Base-by-base conservation (phyloP, 2,888 invertebrate genomes). In the Chromoteleia sp. region DNA sequence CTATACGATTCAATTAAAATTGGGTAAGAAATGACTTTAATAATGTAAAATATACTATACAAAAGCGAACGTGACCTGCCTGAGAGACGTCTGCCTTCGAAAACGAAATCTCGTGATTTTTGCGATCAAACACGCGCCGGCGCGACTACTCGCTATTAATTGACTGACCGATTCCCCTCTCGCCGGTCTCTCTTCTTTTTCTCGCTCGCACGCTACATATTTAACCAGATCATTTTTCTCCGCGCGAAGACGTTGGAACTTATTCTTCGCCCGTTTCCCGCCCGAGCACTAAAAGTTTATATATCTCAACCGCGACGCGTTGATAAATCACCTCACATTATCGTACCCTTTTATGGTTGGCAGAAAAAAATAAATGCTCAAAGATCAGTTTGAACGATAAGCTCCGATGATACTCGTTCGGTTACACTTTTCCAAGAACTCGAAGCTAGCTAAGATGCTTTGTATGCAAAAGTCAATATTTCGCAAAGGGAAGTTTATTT, bases 161-260 rank as follows among this genome's bases (percentile, higher is more conserved):
- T 45, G 45, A 45, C 45, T 45, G 45, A 45, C 45, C 2, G 45
- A 4, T 17, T 45, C n/a, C 17, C 45, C 19, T 17, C 14, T 45
- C 45, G 7, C 7, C 19, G 45, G 5, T 17, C 19, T 17, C 17
- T 5, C 12, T 12, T 4, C 10, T 54, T 21, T 15, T n/a, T 36
- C 19, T 19, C 12, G 29, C 39, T 58, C 19, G 15, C 5, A 17
- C 6, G 17, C 56, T 56, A 56, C 56, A 58, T 58, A 58, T 58
- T 58, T 21, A 58, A 58, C 14, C 39, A 8, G 58, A 58, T 41
- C 58, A 58, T 58, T 58, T 58, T 17, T 58, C 58, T 41, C 8
- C 7, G 30, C 56, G 36, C 8, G 10, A 41, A 58, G 25, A 10
- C 21, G 25, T 7, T 12, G 41, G 15, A 59, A 21, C 43, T 43